Evolutionary conservation across 1,140 invertebrate species (phyloP).

Genomic region (Drosophila suzukii): DNA sequence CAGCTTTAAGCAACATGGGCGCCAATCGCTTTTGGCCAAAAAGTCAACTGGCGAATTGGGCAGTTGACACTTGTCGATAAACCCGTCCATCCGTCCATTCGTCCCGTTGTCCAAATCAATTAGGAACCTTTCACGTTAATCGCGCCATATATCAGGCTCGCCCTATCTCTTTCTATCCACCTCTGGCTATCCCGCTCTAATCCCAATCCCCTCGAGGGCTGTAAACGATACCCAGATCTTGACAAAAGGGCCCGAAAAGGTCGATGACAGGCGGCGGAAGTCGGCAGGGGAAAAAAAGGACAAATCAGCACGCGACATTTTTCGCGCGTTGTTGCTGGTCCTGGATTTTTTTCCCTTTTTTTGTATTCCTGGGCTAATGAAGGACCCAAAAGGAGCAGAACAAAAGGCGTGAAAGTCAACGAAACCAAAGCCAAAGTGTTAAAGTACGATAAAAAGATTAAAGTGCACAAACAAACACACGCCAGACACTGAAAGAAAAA

Average conservation of each 20-base stretch:
- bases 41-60: conserved; percentile 43
- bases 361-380: conserved; percentile 40
- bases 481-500: conserved; percentile 3
- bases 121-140: conserved; percentile 77
- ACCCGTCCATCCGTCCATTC: conserved; percentile 1
- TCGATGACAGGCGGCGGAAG: conserved; percentile 64
- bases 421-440: conserved; percentile 68
- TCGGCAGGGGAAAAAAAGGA: conserved; percentile 27
- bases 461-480: conserved; percentile 56
- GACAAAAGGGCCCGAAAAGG: conserved; percentile 51
- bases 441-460: conserved; percentile 81
- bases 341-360: conserved; percentile 11
- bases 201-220: conserved; percentile 12
- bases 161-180: background rate
- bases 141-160: conserved; percentile 72
- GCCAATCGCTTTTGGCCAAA: conserved; percentile 69
- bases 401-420: conserved; percentile 70
- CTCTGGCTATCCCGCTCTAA: conserved; percentile 8
- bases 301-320: conserved; percentile 75
- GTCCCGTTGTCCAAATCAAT: conserved; percentile 50
- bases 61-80: conserved; percentile 57
- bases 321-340: conserved; percentile 51
- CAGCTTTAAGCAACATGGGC: conserved; percentile 58
- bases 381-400: conserved; percentile 37
- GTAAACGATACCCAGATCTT: conserved; percentile 53